phyloP scores from a whole-genome alignment of 2,888 invertebrate genomes.

The Reticulitermes lucifugus region DNA sequence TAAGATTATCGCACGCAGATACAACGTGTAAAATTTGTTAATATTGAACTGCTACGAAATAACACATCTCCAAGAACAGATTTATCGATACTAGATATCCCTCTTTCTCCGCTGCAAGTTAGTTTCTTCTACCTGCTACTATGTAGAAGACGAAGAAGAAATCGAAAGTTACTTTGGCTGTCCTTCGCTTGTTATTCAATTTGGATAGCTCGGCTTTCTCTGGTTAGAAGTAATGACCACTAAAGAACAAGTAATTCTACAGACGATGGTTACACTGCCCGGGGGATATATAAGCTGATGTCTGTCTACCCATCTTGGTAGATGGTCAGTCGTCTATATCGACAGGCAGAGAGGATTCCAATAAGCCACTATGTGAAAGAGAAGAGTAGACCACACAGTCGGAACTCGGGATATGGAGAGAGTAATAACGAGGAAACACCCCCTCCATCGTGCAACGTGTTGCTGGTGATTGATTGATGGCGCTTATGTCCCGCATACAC shows the following conservation, averaged over 20 bases:
- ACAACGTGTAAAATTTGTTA: no score
- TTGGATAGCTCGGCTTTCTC: conserved; percentile 29
- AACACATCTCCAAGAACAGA: no score
- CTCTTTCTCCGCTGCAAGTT: background rate
- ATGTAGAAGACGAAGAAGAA: background rate
- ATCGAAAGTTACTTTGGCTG: background rate
- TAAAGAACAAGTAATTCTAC: conserved; percentile 37
- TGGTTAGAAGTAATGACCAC: conserved; percentile 33
- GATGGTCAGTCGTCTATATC: conserved; percentile 19
- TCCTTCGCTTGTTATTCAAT: conserved; percentile 36
- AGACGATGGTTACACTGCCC: background rate
- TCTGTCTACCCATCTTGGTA: background rate
- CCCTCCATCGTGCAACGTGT: conserved; percentile 24
- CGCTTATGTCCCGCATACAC: background rate
- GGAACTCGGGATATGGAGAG: conserved; percentile 12
- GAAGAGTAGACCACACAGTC: background rate
- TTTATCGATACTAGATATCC: background rate
- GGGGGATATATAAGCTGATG: conserved; percentile 30
- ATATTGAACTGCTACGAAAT: no score
- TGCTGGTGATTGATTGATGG: conserved; percentile 41
- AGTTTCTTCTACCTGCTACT: background rate
- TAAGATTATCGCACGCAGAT: no score
- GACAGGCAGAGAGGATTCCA: conserved; percentile 31
- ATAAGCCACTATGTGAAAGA: conserved; percentile 22
- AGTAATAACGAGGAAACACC: background rate